Conservation (phyloP, 2,113 vertebrate genomes). For the Struthio camelus region DNA sequence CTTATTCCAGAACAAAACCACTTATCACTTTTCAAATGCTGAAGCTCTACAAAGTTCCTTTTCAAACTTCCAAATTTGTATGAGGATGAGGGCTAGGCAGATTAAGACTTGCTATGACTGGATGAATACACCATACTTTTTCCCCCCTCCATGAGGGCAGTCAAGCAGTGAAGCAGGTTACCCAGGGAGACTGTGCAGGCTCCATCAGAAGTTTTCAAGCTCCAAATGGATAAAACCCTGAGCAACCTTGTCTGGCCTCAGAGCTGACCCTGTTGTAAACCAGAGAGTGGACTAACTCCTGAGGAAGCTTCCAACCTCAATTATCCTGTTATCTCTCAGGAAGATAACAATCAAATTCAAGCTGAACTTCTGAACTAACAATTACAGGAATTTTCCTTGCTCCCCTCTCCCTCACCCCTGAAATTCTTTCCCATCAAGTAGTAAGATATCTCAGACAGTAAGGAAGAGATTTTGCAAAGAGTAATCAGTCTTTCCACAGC, state of each 20-base stretch:
- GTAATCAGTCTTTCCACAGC: neutral
- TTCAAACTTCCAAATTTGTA: neutral
- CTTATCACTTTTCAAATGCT: neutral
- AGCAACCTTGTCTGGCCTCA: neutral
- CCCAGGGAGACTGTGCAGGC: neutral
- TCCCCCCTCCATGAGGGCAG: too few relatives aligned
- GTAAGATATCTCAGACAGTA: neutral
- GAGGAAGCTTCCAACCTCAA: neutral
- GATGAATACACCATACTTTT: neutral
- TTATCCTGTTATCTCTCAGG: neutral
- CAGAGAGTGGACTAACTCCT: neutral
- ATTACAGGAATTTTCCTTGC: neutral
- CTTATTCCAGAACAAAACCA: neutral
- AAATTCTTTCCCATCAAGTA: neutral
- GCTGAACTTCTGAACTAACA: neutral
- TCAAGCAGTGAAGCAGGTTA: neutral
- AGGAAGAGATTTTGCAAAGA: neutral
- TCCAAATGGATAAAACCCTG: neutral
- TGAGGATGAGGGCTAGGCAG: neutral
- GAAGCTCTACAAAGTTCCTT: neutral
- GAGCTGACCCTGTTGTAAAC: neutral
- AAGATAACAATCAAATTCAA: neutral
- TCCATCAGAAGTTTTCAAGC: rapidly evolving
- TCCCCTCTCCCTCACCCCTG: neutral
- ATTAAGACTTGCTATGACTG: rapidly evolving